phyloP scores from a whole-genome alignment of 1,140 invertebrate species.

The Drosophila pachea region DNA sequence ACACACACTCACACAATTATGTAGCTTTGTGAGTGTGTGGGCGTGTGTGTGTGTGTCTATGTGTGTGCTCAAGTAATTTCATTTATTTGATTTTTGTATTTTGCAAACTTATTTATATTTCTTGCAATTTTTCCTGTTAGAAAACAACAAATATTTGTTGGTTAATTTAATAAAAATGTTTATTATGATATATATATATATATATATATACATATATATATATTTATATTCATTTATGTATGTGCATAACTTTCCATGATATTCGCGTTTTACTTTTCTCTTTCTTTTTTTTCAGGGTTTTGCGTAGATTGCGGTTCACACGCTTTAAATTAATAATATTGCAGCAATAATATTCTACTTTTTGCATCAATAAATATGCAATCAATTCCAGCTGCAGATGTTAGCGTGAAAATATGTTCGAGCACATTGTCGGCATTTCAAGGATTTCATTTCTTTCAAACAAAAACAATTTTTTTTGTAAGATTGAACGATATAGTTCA shows the following conservation, averaged over 20 bases:
- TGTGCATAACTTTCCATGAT: background rate
- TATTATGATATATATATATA: slow-evolving; percentile 2
- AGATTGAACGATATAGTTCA: background rate
- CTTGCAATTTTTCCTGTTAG: slow-evolving; percentile 16
- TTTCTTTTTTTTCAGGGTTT: slow-evolving; percentile 36
- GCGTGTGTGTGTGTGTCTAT: background rate
- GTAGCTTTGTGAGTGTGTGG: slow-evolving; percentile 13
- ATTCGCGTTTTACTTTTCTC: slow-evolving; percentile 1
- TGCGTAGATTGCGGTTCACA: slow-evolving; percentile 48
- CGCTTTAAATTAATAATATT: slow-evolving; percentile 18
- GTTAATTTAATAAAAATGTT: slow-evolving; percentile 16
- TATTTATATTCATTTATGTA: background rate
- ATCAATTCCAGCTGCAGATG: background rate
- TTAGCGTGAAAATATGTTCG: background rate
- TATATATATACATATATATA: slow-evolving; percentile 1
- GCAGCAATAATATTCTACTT: slow-evolving; percentile 9
- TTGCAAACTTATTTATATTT: slow-evolving; percentile 52
- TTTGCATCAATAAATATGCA: slow-evolving; percentile 2
- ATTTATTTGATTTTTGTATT: slow-evolving; percentile 50
- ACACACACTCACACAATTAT: slow-evolving; percentile 20
- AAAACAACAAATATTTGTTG: slow-evolving; percentile 6
- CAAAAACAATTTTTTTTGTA: background rate
- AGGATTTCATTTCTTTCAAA: background rate
- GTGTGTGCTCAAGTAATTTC: slow-evolving; percentile 49
- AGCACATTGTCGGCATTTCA: background rate